phyloP scores from a whole-genome alignment of 2,113 vertebrate species.

The Grus americana region DNA sequence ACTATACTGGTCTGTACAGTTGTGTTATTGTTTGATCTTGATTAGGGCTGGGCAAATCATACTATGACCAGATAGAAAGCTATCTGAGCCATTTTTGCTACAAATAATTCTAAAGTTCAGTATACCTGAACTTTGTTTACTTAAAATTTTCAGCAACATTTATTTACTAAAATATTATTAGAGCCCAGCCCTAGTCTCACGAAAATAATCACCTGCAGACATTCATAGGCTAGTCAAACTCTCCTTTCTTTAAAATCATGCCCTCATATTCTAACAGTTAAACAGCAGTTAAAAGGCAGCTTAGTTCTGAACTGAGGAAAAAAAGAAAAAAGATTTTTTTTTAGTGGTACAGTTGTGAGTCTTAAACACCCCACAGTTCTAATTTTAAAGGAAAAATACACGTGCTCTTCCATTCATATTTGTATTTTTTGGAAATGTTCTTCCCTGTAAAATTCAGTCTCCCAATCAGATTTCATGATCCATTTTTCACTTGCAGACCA shows the following conservation, averaged over 20 bases:
- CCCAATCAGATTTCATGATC: not conserved
- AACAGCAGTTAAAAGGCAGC: conserved; percentile 62
- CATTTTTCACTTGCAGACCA: conserved; percentile 49
- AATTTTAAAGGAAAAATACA: conserved; percentile 19
- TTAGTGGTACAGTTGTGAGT: conserved; percentile 46
- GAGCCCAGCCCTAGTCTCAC: conserved; percentile 84
- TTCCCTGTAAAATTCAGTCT: conserved; percentile 35
- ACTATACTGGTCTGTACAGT: conserved; percentile 76
- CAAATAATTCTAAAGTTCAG: conserved; percentile 68
- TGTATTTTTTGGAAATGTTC: conserved; percentile 14
- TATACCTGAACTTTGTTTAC: conserved; percentile 65
- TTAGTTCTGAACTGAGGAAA: conserved; percentile 50
- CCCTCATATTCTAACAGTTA: conserved; percentile 65
- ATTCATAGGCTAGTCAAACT: conserved; percentile 70
- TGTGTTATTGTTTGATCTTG: conserved; percentile 70
- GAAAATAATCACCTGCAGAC: conserved; percentile 74
- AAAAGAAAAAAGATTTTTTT: conserved; percentile 31
- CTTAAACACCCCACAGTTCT: conserved; percentile 39
- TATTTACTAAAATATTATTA: conserved; percentile 64
- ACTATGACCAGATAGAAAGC: conserved; percentile 80
- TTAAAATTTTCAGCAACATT: conserved; percentile 68
- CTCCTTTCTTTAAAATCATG: conserved; percentile 58
- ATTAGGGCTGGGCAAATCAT: conserved; percentile 82
- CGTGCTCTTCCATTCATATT: not conserved
- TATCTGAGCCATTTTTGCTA: conserved; percentile 76